phyloP scores from a whole-genome alignment of 2,888 invertebrate genomes.

The Drosophila setosimentum region DNA sequence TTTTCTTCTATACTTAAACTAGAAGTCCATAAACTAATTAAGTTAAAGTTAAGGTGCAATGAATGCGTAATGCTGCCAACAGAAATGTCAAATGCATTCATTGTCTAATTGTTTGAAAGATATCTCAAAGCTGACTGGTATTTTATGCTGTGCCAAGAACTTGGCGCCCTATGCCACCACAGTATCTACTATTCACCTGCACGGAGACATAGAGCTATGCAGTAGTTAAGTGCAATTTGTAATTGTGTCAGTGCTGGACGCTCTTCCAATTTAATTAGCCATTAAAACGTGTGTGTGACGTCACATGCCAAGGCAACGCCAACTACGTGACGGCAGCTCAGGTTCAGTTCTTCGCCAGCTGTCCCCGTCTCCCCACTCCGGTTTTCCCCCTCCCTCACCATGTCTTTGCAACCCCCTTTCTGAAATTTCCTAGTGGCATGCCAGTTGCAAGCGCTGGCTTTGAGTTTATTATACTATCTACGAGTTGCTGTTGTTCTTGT shows the following conservation, averaged over 20 bases:
- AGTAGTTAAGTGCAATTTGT: constrained; percentile 78
- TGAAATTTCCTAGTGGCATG: constrained; percentile 18
- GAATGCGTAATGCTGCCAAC: constrained; percentile 25
- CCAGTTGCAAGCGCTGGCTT: constrained; percentile 29
- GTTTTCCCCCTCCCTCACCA: neutral
- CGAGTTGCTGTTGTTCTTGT: constrained; percentile 10
- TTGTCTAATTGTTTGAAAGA: constrained; percentile 52
- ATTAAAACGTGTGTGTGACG: constrained; percentile 74
- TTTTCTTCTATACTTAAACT: constrained; percentile 27
- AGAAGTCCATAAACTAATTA: constrained; percentile 52
- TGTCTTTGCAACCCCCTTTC: neutral
- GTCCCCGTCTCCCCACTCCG: neutral
- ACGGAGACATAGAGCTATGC: constrained; percentile 39
- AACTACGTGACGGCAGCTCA: constrained; percentile 59
- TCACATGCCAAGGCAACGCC: constrained; percentile 68
- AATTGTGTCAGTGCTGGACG: constrained; percentile 73
- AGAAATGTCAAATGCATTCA: constrained; percentile 56
- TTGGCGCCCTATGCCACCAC: constrained; percentile 37
- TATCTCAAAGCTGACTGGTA: constrained; percentile 24
- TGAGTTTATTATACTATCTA: constrained; percentile 30
- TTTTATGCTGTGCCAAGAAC: constrained; percentile 37
- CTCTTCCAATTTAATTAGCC: constrained; percentile 77
- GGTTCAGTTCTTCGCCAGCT: constrained; percentile 16
- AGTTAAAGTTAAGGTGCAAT: constrained; percentile 18
- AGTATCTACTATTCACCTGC: constrained; percentile 1